Base-by-base conservation (phyloP, 2,113 vertebrate genomes). In the Callospermophilus lateralis region DNA sequence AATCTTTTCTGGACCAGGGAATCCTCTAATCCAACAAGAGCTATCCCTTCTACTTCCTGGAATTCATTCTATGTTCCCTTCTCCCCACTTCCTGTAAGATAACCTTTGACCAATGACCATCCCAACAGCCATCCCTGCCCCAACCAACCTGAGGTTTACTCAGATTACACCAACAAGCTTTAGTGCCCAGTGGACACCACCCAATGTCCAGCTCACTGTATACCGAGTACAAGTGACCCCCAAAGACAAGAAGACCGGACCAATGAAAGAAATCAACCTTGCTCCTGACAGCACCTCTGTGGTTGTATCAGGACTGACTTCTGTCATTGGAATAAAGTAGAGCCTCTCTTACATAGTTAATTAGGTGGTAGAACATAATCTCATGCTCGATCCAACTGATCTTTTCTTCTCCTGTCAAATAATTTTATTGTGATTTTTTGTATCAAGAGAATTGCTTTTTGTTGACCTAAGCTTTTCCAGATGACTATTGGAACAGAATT, bases 151-250 rank as follows among this genome's bases (percentile, higher is more conserved):
- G 97, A 98, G 98, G 97, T 99, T 99, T 95, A 98, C 98, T 96
- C 99, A 99, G 96, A 99, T 99, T 8, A 98, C 99, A 80, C 99
- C 99, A 26, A 99, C 99, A 22, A 99, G 99, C 61, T 98, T 99
- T 97, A 99, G 97, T 0, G 98, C 99, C 63, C 98, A 97, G 97
- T 99, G 99, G 99, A 98, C 97, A 0, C 97, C 99, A 1, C 99
- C 99, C 3, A 98, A 98, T 0, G 98, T 99, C 83, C 99, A 98
- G n/a, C 99, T 99, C 93, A 99, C 99, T 0, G 99, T 99, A 42
- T 99, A 99, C 97, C 99, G 99, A 16, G 99, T 99, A 91, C 98
- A 99, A 95, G 99, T 99, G 88, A 99, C 99, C 95, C 99, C 99
- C 30, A 99, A 99, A 97, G 99, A 99, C 48, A 51, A 51, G 93